phyloP scores from a whole-genome alignment of 2,113 vertebrate genomes.

The Anser brachyrhynchus region DNA sequence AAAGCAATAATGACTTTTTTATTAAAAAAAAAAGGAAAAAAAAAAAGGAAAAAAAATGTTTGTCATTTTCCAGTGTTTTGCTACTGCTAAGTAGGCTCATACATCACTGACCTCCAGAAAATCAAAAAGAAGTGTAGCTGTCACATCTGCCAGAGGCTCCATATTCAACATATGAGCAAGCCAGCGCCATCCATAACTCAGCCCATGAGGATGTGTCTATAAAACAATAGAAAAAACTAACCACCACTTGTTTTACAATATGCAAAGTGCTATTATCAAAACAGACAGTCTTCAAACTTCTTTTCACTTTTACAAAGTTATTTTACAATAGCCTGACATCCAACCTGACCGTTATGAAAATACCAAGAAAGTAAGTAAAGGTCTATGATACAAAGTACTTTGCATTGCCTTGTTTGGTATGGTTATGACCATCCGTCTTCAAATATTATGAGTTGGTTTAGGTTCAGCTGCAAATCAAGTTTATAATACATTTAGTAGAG shows the following conservation, averaged over 20 bases:
- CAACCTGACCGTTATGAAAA: neutral
- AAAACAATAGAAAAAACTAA: neutral
- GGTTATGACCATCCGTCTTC: neutral
- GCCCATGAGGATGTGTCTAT: constrained; percentile 85
- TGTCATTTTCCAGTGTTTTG: too few relatives aligned
- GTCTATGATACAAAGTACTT: neutral
- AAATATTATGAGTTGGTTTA: neutral
- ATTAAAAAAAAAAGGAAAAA: neutral
- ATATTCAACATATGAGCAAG: constrained; percentile 92
- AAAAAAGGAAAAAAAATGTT: neutral
- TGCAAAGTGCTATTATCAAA: neutral
- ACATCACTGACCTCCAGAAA: constrained; percentile 86
- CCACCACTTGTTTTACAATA: neutral
- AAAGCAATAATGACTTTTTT: neutral
- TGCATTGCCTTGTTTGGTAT: neutral
- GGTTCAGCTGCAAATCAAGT: neutral
- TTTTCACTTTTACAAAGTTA: neutral
- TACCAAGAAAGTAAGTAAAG: neutral
- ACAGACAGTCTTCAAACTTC: neutral
- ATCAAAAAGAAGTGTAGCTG: constrained; percentile 90
- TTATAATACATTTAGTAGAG: neutral
- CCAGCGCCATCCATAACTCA: constrained; percentile 94
- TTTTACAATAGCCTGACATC: neutral
- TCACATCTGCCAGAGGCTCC: constrained; percentile 92
- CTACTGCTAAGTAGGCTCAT: neutral